Conservation (phyloP, 92 coral and sea anemone species). For the Parazoanthus darwini region DNA sequence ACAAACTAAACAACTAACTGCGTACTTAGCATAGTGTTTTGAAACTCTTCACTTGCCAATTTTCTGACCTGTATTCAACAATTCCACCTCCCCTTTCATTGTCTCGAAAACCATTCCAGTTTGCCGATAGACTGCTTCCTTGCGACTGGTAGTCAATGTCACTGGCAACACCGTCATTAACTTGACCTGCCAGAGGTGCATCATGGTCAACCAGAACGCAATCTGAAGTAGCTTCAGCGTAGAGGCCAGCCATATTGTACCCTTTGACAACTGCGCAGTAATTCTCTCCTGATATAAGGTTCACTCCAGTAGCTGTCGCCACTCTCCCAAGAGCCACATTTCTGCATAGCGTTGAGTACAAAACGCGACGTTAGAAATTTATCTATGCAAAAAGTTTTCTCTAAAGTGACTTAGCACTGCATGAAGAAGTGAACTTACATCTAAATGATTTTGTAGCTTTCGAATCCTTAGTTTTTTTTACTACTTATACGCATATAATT, state of each 20-base stretch:
- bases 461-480: too few relatives aligned
- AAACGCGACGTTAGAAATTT: not conserved
- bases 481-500: too few relatives aligned
- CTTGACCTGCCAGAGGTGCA: constrained; percentile 79
- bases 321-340: constrained; percentile 56
- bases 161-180: constrained; percentile 73
- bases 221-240: constrained; percentile 68
- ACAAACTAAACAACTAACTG: too few relatives aligned
- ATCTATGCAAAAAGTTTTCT: too few relatives aligned
- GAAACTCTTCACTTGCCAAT: too few relatives aligned
- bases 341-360: not conserved
- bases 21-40: too few relatives aligned
- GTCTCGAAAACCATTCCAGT: constrained; percentile 88
- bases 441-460: not conserved
- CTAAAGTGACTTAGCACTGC: too few relatives aligned
- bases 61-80: constrained; percentile 58
- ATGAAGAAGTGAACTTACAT: too few relatives aligned
- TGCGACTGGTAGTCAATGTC: constrained; percentile 85
- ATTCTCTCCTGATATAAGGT: constrained; percentile 75
- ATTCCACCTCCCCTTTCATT: constrained; percentile 90
- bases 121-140: constrained; percentile 60
- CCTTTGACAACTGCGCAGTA: constrained; percentile 90
- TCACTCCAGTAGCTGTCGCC: constrained; percentile 52
- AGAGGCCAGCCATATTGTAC: constrained; percentile 77
- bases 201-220: constrained; percentile 91